A percentile compares a stretch with the other conserved stretches of the same genome.
Evolutionary conservation across 2,797 vertebrate species (phyloP).

Genomic region (Danio aesculapii): DNA sequence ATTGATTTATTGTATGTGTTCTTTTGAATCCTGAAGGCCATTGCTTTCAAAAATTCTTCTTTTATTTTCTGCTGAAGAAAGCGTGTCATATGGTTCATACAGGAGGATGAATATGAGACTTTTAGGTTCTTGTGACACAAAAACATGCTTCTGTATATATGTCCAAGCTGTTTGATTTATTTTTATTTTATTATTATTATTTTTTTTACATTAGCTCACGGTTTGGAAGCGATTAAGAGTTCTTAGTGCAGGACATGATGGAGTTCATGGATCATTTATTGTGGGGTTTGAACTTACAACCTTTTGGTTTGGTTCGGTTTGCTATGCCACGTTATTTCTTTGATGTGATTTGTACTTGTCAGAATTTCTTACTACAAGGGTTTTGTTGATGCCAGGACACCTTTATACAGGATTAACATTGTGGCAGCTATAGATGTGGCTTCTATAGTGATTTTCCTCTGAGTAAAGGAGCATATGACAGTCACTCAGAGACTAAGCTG

Average conservation of each 20-base stretch:
- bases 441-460: conserved; percentile 15
- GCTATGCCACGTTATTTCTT: background rate
- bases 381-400: conserved; percentile 15
- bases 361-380: background rate
- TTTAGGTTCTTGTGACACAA: background rate
- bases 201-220: background rate
- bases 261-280: background rate
- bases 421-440: conserved; percentile 26
- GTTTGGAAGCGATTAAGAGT: conserved; percentile 2
- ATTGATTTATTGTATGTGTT: background rate
- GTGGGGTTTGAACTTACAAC: background rate
- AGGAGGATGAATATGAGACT: background rate
- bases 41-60: background rate
- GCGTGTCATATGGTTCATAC: background rate
- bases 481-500: conserved; percentile 18
- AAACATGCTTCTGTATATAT: background rate
- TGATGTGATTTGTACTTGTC: conserved; percentile 14
- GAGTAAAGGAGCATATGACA: conserved; percentile 30
- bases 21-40: too few species aligned
- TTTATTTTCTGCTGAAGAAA: background rate
- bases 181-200: too few species aligned
- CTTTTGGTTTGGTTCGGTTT: conserved; percentile 5
- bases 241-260: background rate
- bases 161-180: background rate
- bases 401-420: conserved; percentile 29